Evolutionary conservation across 2,113 vertebrate genomes (phyloP).

Genomic region (Oncorhynchus mykiss): DNA sequence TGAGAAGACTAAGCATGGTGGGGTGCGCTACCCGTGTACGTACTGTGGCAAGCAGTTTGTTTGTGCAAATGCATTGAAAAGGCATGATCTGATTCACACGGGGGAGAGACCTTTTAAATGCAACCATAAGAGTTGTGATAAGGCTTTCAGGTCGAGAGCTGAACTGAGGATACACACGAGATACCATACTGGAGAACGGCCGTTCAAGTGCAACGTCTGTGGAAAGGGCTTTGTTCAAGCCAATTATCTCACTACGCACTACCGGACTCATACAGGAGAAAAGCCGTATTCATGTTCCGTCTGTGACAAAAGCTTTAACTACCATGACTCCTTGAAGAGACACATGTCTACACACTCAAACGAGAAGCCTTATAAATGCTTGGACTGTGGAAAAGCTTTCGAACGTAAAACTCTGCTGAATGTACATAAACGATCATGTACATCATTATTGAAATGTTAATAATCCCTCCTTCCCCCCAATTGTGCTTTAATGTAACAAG

Average conservation of each 20-base stretch:
- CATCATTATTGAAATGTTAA: background rate
- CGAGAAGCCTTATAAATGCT: background rate
- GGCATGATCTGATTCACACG: conserved; percentile 67
- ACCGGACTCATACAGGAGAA: conserved; percentile 38
- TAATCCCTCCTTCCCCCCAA: background rate
- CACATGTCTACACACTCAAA: background rate
- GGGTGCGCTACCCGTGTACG: conserved; percentile 60
- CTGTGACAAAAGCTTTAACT: conserved; percentile 52
- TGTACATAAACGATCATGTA: background rate
- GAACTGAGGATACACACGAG: conserved; percentile 66
- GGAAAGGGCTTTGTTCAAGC: conserved; percentile 53
- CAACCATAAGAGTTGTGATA: conserved; percentile 57
- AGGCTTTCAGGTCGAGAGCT: conserved; percentile 62
- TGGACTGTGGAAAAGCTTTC: background rate
- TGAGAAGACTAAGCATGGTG: conserved; percentile 69
- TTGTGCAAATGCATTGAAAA: conserved; percentile 63
- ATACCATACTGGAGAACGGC: conserved; percentile 67
- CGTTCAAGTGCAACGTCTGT: conserved; percentile 46
- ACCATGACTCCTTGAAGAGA: background rate
- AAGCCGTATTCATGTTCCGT: conserved; percentile 53
- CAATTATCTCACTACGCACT: conserved; percentile 30
- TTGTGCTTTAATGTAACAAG: background rate
- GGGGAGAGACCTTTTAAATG: conserved; percentile 69
- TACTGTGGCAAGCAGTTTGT: conserved; percentile 71
- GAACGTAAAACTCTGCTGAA: background rate